Evolutionary conservation across 1,140 invertebrate genomes (phyloP), one percentile per base, ranked within the genome.

Genomic region (Meloidogyne exigua): DNA sequence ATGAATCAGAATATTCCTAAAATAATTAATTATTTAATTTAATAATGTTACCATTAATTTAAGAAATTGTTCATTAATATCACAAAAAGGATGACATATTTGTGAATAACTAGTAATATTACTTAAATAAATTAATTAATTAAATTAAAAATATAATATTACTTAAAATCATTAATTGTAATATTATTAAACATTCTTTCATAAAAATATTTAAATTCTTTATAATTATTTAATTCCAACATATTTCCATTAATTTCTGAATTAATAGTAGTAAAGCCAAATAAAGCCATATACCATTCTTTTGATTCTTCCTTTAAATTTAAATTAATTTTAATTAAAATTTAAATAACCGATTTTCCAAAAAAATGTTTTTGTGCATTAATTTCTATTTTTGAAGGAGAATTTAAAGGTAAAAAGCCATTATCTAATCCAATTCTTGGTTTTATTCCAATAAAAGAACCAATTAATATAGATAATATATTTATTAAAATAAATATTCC

Each of bases 281-380:
- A 84, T 18, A 81, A 23, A 11, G 80, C 80, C 81, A 81, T 81
- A 44, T 81, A 81, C 81, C 81, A 81, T 28, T 66, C 72, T 44
- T 73, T 73, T 21, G 72, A 57, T 1, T 26, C 23, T 26, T 73
- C 57, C 72, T 73, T 63, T 4, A 12, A 57, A 13, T 26, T 65
- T 73, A 12, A 62, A n/a, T 25, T 72, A 5, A 32, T 32, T 3
- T 39, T 39, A 39, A 39, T 39, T 39, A 10, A 39, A 39, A 9
- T 63, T 26, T 7, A 25, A 25, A 26, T 25, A 26, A 73, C 72
- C 18, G 32, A 42, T 23, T 39, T 28, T 21, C 75, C 75, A 63
- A 80, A 80, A 68, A 80, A 80, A n/a, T 26, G 25, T 77, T 81
- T 75, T 70, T 80, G 79, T 18, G 57, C 74, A 9, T 12, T 21